Conservation (phyloP, 2,888 invertebrate genomes). For the Scaptomyza parva region DNA sequence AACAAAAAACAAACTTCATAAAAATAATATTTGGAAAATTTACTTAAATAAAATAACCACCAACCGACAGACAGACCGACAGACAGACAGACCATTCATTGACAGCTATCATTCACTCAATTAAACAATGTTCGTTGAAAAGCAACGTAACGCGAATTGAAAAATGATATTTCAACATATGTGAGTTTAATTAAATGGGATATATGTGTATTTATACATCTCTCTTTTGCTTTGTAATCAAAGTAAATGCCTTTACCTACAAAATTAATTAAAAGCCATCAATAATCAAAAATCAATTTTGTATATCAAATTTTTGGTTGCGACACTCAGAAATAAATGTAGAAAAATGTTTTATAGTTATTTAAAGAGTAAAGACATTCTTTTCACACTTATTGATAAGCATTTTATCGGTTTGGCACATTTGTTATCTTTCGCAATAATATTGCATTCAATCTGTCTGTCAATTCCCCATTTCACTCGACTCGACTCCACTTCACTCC, state of each 20-base stretch:
- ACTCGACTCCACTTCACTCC: neutral
- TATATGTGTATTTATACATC: too few species aligned
- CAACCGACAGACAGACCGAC: too few species aligned
- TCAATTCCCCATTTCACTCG: slow-evolving; percentile 37
- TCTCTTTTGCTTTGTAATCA: too few species aligned
- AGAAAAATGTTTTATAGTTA: too few species aligned
- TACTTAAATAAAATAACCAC: slow-evolving; percentile 3
- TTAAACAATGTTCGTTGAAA: neutral
- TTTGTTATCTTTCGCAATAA: slow-evolving; percentile 40
- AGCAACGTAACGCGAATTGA: too few species aligned
- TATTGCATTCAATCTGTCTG: slow-evolving; percentile 46
- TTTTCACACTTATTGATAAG: slow-evolving; percentile 24
- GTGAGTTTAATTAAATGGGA: too few species aligned
- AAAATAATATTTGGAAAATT: slow-evolving; percentile 14
- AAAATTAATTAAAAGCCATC: neutral
- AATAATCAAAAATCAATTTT: neutral
- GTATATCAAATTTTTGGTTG: neutral
- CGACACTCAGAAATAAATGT: too few species aligned
- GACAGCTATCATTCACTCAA: neutral
- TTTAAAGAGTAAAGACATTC: too few species aligned
- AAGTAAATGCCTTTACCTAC: neutral
- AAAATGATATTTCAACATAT: too few species aligned
- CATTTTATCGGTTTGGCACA: slow-evolving; percentile 34
- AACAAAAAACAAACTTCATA: slow-evolving; percentile 45
- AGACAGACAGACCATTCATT: too few species aligned